Percentiles rank a stretch among this genome's conserved stretches.
phyloP scores from a whole-genome alignment of 2,797 vertebrate genomes.

The Pangasius djambal region DNA sequence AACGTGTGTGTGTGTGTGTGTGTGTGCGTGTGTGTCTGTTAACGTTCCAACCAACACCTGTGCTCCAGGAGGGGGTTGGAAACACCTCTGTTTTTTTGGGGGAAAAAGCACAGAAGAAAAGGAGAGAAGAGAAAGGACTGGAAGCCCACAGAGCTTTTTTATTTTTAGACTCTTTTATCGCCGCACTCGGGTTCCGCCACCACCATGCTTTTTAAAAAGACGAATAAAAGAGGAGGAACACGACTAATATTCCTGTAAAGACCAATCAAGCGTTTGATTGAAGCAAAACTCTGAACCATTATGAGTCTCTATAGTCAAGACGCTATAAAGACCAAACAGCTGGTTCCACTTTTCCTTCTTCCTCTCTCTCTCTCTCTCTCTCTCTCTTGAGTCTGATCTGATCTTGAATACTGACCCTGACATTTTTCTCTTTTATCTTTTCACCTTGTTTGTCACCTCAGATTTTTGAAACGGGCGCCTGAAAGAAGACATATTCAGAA shows the following conservation, averaged over 20 bases:
- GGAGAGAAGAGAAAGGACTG: not conserved
- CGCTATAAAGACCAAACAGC: slow-evolving; percentile 78
- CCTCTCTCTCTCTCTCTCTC: slow-evolving; percentile 57
- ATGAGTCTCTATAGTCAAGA: slow-evolving; percentile 60
- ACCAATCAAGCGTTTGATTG: slow-evolving; percentile 72
- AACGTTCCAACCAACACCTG: slow-evolving; percentile 38
- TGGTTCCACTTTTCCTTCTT: slow-evolving; percentile 76
- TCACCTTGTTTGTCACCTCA: not conserved
- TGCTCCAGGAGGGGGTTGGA: slow-evolving; percentile 38
- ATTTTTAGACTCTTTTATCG: slow-evolving; percentile 14
- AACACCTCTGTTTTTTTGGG: slow-evolving; percentile 14
- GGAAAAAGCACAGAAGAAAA: not conserved
- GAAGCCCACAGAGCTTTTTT: slow-evolving; percentile 24
- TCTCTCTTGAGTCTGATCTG: slow-evolving; percentile 25
- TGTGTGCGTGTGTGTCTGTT: slow-evolving; percentile 29
- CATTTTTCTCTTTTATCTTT: not conserved
- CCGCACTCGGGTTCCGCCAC: not conserved
- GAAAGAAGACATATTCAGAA: not conserved
- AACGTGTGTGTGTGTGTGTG: slow-evolving; percentile 8
- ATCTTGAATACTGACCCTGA: slow-evolving; percentile 22
- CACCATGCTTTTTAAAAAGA: not conserved
- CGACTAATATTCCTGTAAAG: slow-evolving; percentile 74
- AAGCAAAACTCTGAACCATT: slow-evolving; percentile 65
- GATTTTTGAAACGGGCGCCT: not conserved
- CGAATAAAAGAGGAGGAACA: slow-evolving; percentile 54